phyloP scores from a whole-genome alignment of 2,113 vertebrate species.

The Myotis lucifugus region DNA sequence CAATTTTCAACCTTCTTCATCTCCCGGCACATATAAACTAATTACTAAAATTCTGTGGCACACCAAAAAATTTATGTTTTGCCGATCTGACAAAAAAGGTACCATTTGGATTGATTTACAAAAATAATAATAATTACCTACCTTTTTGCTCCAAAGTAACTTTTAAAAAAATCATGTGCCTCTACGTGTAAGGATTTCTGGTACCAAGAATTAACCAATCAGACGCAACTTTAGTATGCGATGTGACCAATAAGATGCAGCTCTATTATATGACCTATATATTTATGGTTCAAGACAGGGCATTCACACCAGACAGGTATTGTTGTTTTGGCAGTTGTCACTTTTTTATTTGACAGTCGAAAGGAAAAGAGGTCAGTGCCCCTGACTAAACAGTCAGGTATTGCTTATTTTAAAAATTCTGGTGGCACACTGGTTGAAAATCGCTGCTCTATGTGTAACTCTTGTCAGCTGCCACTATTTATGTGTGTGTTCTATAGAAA shows the following conservation, averaged over 20 bases:
- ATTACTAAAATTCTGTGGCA: neutral
- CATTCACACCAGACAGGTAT: neutral
- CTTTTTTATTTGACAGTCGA: neutral
- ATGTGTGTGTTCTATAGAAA: neutral
- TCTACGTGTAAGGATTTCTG: neutral
- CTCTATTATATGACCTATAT: neutral
- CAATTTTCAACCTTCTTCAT: neutral
- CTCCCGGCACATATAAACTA: neutral
- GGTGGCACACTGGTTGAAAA: neutral
- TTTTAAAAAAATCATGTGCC: neutral
- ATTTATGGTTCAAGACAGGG: neutral
- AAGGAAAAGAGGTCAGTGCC: neutral
- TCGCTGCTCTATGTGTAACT: neutral
- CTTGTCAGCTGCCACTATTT: constrained; percentile 11
- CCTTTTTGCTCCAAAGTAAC: neutral
- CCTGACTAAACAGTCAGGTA: neutral
- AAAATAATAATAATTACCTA: neutral
- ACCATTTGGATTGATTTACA: neutral
- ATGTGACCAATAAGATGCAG: neutral
- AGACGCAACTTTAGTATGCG: neutral
- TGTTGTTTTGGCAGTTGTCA: neutral
- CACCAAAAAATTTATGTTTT: neutral
- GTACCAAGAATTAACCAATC: neutral
- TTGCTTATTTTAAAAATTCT: neutral
- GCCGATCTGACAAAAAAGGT: neutral